Conservation (phyloP, 2,797 vertebrate genomes). For the Pseudochaenichthys georgianus region DNA sequence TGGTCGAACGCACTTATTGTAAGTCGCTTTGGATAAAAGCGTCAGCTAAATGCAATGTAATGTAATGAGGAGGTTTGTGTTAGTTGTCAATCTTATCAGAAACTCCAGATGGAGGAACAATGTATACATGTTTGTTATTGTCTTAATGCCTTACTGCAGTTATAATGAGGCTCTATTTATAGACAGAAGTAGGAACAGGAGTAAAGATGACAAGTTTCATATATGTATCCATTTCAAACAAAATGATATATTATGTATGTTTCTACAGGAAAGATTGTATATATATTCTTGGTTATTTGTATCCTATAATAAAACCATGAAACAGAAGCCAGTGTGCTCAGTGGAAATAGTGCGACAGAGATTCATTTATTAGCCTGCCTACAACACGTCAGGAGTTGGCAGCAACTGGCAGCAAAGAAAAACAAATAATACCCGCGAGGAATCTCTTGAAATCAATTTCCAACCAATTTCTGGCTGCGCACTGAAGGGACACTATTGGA, state of each 20-base stretch:
- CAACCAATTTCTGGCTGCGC: constrained; percentile 18
- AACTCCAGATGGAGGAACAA: constrained; percentile 49
- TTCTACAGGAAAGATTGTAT: background rate
- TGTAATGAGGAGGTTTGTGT: background rate
- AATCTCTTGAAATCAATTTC: constrained; percentile 45
- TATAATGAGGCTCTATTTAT: constrained; percentile 21
- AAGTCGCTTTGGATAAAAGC: too few relatives aligned
- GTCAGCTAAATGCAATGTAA: too few relatives aligned
- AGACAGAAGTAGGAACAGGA: background rate
- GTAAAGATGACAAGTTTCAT: constrained; percentile 11
- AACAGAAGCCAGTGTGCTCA: constrained; percentile 1
- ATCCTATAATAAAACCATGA: constrained; percentile 18
- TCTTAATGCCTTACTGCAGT: constrained; percentile 12
- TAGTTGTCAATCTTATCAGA: constrained; percentile 34
- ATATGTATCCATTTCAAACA: background rate
- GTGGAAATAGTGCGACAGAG: constrained; percentile 35
- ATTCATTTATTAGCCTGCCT: constrained; percentile 35
- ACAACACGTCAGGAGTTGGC: constrained; percentile 33
- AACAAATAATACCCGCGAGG: constrained; percentile 26
- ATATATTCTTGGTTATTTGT: background rate
- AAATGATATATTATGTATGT: background rate
- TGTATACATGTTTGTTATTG: constrained; percentile 19
- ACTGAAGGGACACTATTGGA: constrained; percentile 21
- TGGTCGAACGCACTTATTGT: too few relatives aligned
- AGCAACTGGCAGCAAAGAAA: constrained; percentile 14